Conservation (phyloP, 2,888 invertebrate species). For the Tipula confusa region DNA sequence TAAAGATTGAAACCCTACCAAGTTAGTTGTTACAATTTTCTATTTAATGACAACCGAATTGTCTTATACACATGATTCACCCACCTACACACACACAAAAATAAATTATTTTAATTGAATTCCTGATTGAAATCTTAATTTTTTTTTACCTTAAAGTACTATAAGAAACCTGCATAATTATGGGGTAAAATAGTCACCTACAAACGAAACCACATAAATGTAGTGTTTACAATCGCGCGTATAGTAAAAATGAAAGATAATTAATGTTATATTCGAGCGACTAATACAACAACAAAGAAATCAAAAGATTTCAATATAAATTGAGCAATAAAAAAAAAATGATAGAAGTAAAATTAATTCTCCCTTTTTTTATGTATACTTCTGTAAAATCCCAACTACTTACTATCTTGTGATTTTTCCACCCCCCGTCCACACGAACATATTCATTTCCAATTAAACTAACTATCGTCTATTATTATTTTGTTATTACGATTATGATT, state of each 20-base stretch:
- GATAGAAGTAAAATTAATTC: background rate
- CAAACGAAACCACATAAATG: background rate
- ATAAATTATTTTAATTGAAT: background rate
- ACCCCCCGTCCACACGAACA: background rate
- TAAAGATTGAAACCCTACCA: background rate
- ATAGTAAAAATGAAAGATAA: background rate
- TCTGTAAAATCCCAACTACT: background rate
- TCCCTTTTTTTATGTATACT: background rate
- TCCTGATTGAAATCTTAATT: background rate
- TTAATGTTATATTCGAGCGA: background rate
- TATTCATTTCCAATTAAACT: conserved; percentile 25
- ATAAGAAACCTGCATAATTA: background rate
- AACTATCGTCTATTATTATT: conserved; percentile 12
- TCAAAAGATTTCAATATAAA: background rate
- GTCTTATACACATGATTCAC: background rate
- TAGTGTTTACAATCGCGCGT: background rate
- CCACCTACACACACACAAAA: background rate
- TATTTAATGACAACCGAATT: background rate
- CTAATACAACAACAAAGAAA: background rate
- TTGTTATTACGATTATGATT: conserved; percentile 16
- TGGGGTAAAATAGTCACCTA: background rate
- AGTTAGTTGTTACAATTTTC: no score
- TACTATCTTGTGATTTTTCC: no score
- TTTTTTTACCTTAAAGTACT: background rate
- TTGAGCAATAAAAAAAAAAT: background rate